Percentiles rank a stretch among this genome's conserved stretches.
These are phyloP conservation scores for Daphoenositta chrysoptera DNA, from an alignment of 2,113 vertebrate species.

Conservation along the genomic window DNA sequence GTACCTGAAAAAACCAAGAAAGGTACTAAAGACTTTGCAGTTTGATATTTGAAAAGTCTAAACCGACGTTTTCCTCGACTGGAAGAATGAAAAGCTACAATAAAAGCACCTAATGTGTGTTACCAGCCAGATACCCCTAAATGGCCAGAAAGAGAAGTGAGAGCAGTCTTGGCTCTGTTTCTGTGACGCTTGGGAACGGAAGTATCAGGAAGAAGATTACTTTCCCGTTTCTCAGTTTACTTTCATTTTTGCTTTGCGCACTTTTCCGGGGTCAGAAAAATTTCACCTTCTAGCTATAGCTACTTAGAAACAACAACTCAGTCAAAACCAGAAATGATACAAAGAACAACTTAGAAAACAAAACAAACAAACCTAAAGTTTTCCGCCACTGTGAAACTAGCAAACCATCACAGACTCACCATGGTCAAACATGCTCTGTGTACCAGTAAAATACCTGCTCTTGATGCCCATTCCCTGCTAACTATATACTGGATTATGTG, in stretches of 20 bases:
- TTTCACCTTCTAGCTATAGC: not conserved
- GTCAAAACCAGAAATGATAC: not conserved
- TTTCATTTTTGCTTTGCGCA: constrained; percentile 16
- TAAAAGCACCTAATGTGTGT: not conserved
- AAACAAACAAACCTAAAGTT: fast-evolving
- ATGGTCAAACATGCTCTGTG: not conserved
- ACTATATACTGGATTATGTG: not conserved
- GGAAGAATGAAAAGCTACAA: not conserved
- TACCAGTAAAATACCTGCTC: not conserved
- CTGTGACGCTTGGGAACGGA: not conserved
- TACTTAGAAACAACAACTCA: not conserved
- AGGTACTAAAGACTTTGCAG: not conserved
- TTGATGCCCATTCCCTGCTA: not conserved
- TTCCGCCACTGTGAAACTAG: not conserved
- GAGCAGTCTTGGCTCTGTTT: not conserved
- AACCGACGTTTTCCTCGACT: fast-evolving
- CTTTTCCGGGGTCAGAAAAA: not conserved
- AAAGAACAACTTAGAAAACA: not conserved
- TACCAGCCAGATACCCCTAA: not conserved
- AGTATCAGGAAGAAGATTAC: not conserved
- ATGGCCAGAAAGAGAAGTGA: not conserved
- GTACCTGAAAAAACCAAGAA: constrained; percentile 73
- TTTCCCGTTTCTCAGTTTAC: not conserved
- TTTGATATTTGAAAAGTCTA: not conserved
- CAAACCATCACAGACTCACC: not conserved